These are phyloP conservation scores for Drosophila nebulosa DNA, from an alignment of 1,140 invertebrate species.

Conservation along the genomic window DNA sequence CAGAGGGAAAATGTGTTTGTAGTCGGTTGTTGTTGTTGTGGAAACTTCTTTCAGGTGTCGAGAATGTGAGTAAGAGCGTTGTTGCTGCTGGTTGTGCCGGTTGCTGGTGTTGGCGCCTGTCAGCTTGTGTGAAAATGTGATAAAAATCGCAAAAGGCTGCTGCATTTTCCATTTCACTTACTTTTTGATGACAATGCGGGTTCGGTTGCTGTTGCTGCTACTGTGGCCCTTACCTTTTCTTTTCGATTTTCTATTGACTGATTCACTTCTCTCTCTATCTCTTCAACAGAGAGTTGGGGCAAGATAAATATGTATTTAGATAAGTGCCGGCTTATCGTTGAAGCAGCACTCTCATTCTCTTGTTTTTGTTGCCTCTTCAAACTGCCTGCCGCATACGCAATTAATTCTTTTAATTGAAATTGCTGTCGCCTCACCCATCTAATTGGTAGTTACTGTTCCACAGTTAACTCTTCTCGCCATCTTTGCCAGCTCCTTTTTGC, in stretches of 20 bases:
- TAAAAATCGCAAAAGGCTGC: constrained; percentile 55
- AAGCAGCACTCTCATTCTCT: background rate
- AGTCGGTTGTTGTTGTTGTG: constrained; percentile 12
- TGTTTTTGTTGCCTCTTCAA: constrained; percentile 31
- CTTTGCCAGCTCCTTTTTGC: constrained; percentile 4
- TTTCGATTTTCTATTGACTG: background rate
- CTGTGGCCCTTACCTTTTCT: too few species aligned
- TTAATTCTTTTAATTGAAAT: constrained; percentile 77
- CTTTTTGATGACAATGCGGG: constrained; percentile 55
- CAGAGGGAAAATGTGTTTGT: constrained; percentile 1
- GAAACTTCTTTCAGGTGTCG: constrained; percentile 46
- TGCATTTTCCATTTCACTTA: constrained; percentile 48
- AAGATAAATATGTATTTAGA: constrained; percentile 74
- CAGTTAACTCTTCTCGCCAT: constrained; percentile 17
- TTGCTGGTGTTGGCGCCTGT: constrained; percentile 55
- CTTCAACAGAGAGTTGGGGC: background rate
- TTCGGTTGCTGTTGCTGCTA: background rate
- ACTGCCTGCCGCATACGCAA: constrained; percentile 69
- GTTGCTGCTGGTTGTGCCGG: constrained; percentile 11
- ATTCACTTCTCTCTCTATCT: too few species aligned
- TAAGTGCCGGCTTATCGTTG: constrained; percentile 64
- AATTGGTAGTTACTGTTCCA: constrained; percentile 69
- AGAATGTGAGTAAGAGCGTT: background rate
- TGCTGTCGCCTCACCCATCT: constrained; percentile 67
- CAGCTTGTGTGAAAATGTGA: constrained; percentile 38